Base-by-base conservation (phyloP, 2,797 vertebrate genomes). In the Allobates femoralis region DNA sequence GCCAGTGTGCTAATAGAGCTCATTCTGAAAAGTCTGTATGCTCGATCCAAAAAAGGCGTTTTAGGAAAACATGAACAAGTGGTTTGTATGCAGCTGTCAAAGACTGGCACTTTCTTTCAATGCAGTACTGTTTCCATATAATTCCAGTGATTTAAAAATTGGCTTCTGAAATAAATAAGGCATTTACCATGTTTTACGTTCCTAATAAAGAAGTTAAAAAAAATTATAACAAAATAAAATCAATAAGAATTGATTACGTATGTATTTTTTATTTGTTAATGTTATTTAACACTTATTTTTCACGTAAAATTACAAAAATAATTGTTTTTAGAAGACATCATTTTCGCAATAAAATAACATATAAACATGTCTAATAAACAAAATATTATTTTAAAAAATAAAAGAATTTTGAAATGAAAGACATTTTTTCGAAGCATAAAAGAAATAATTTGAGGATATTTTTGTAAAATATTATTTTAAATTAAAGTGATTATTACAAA, bases 11-110 rank as follows among this genome's bases (percentile, higher is more conserved):
- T 91, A 73, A 91, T 86, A 89, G 86, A 92, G 74, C 60, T 90
- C 90, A 90, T 90, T 91, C 91, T 93, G 76, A 85, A 90, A 82
- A 89, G 90, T 88, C 85, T 90, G 85, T 91, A 91, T 32, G 81
- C 79, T 90, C 88, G 67, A 50, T 87, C 74, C 80, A 92, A 89
- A 86, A 89, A 91, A 93, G 73, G 74, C 90, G 81, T 90, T 93
- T 87, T 91, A 91, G 90, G 83, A 92, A 92, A 93, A 92, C 88
- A 88, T 23, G 81, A 93, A 90, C 81, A 90, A 92, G 89, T 89
- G 86, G 90, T 92, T 87, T 91, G 88, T 90, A 91, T 86, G 89
- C 89, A 90, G 86, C 89, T 79, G 88, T 89, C 84, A 89, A 90
- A 86, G 19, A 4, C 88, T 91, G 87, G 89, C 87, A 89, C 81